Conservation (phyloP, 1,140 invertebrate genomes). For the Geopemphigus sp. region DNA sequence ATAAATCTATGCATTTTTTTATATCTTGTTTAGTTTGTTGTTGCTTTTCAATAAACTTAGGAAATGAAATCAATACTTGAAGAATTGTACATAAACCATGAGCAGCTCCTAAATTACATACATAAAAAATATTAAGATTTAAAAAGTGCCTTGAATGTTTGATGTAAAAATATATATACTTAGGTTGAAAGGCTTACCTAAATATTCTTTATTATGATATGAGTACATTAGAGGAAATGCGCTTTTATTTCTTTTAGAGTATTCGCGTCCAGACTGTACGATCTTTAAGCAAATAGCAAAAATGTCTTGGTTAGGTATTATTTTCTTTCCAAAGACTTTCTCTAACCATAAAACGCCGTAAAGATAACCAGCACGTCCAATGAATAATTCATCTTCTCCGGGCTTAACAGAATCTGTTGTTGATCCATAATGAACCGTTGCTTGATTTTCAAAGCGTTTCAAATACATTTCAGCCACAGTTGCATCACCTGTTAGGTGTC, state of each 20-base stretch:
- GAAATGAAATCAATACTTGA: conserved; percentile 64
- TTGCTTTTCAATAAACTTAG: conserved; percentile 63
- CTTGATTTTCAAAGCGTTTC: conserved; percentile 6
- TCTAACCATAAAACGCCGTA: conserved; percentile 72
- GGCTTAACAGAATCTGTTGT: conserved; percentile 63
- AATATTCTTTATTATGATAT: conserved; percentile 81
- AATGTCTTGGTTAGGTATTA: conserved; percentile 60
- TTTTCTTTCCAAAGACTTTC: conserved; percentile 60
- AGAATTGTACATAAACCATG: conserved; percentile 71
- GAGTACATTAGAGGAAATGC: conserved; percentile 77
- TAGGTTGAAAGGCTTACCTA: conserved; percentile 57
- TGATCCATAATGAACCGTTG: conserved; percentile 48
- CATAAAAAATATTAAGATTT: not conserved
- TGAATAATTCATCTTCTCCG: conserved; percentile 80
- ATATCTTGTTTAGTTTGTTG: conserved; percentile 60
- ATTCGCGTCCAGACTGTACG: conserved; percentile 68
- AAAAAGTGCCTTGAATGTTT: not conserved
- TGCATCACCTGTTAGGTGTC: not conserved
- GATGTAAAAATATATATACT: not conserved
- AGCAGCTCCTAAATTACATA: conserved; percentile 64
- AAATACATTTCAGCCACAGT: not conserved
- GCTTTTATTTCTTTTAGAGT: conserved; percentile 62
- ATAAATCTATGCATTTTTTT: conserved; percentile 61
- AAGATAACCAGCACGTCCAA: conserved; percentile 77
- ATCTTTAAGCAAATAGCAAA: conserved; percentile 67